phyloP scores from a whole-genome alignment of 2,797 vertebrate genomes.

The Microctenopoma stevenorrisi region DNA sequence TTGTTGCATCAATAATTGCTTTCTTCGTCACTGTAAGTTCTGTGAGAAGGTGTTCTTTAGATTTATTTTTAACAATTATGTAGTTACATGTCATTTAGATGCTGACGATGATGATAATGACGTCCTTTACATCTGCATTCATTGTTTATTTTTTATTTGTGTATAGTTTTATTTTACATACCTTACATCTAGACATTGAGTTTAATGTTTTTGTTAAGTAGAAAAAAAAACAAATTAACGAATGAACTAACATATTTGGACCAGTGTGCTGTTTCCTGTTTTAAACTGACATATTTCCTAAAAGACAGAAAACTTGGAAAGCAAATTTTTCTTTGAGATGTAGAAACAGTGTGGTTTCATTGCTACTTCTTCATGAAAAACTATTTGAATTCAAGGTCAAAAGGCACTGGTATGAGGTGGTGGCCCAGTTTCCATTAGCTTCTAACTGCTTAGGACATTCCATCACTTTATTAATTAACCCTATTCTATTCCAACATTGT shows the following conservation, averaged over 20 bases:
- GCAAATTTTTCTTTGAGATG: no score
- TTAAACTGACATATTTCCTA: no score
- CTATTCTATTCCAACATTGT: background rate
- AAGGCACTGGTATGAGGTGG: background rate
- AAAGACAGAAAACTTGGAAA: no score
- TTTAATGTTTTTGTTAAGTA: no score
- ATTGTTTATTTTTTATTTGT: no score
- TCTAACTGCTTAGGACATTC: background rate
- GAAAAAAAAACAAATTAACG: background rate
- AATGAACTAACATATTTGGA: no score
- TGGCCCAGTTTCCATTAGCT: background rate
- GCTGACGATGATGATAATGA: background rate
- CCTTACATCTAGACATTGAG: background rate
- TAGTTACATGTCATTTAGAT: slow-evolving; percentile 2
- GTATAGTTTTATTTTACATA: no score
- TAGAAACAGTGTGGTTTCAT: no score
- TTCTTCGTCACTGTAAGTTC: background rate
- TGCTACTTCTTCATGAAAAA: no score
- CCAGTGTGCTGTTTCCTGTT: background rate
- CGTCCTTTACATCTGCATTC: background rate
- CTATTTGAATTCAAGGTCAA: background rate
- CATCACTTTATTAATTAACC: background rate
- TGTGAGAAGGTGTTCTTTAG: background rate
- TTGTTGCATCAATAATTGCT: background rate
- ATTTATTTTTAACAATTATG: background rate